Percentiles rank a stretch among this genome's conserved stretches.
Conservation (phyloP, 2,888 invertebrate genomes). For the Pheosia tremula region DNA sequence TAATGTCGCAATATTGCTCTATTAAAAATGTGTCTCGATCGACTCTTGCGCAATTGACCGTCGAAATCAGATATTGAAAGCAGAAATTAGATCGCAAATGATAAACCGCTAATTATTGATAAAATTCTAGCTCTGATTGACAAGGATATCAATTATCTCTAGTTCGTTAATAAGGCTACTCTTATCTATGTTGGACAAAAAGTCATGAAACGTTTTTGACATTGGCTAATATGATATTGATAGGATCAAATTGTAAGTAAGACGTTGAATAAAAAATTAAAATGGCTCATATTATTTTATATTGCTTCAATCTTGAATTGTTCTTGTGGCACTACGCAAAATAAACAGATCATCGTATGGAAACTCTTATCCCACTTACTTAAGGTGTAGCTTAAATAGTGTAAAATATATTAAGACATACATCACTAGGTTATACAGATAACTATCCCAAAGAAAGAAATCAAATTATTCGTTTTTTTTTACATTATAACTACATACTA, state of each 20-base stretch:
- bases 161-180: conserved; percentile 23
- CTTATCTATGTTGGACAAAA: conserved; percentile 13
- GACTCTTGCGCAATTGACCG: conserved; percentile 52
- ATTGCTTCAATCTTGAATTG: background rate
- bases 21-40: conserved; percentile 54
- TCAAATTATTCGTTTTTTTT: too few species aligned
- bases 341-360: too few species aligned
- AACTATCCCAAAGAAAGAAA: too few species aligned
- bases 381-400: too few species aligned
- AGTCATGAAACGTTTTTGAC: conserved; percentile 1
- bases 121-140: conserved; percentile 52
- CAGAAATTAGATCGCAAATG: conserved; percentile 39
- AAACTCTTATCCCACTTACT: too few species aligned
- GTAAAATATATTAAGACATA: too few species aligned
- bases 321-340: background rate
- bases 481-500: too few species aligned
- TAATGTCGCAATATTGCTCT: conserved; percentile 60
- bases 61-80: conserved; percentile 36
- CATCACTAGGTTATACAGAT: too few species aligned
- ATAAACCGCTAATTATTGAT: conserved; percentile 53
- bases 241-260: conserved; percentile 8
- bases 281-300: too few species aligned
- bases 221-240: conserved; percentile 5
- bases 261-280: background rate
- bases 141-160: conserved; percentile 54